Evolutionary conservation across 2,113 vertebrate species (phyloP), one percentile per base, ranked within the genome.

Genomic region (Dermatemys mawii): DNA sequence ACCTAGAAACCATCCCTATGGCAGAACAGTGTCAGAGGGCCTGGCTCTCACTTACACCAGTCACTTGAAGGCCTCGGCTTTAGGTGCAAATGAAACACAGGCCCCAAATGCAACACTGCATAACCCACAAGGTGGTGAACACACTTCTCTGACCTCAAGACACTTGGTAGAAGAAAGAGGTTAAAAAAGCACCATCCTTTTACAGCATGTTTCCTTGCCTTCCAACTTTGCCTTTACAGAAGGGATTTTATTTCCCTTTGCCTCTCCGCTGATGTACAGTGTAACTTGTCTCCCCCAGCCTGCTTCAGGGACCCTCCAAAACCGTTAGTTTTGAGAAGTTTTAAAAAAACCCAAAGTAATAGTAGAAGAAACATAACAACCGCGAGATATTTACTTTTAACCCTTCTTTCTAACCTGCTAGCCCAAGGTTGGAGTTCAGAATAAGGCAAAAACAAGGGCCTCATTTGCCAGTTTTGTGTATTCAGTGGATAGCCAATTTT

Each of bases 401-500:
- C 29, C 0, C 22, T 79, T 85, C 75, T 82, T 46, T 6, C 60
- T 75, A n/a, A n/a, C n/a, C n/a, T 86, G 84, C 94, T 1, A 80
- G 79, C 95, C 54, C 7, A 11, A 84, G 76, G 86, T 89, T n/a
- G 35, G 88, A 93, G 96, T 55, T 88, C 86, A 78, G 90, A 93
- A 95, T 92, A 94, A 95, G 97, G 94, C 96, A 96, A 91, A 95
- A 90, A 63, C 12, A 93, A 92, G 1, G 75, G 78, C 93, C 95
- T 88, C 84, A 94, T 90, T 92, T 38, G 49, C 89, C 51, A 92
- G 38, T 63, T 91, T 60, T 10, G 76, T 89, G 95, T 89, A 73
- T 81, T 91, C 88, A 5, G 5, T 75, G 83, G 88, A 83, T 60
- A 93, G 94, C 96, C 96, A 93, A 90, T 96, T 93, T 90, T 88